A percentile compares a stretch with the other conserved stretches of the same genome.
phyloP scores from a whole-genome alignment of 2,888 invertebrate species.

The Synanthedon andrenaeformis region DNA sequence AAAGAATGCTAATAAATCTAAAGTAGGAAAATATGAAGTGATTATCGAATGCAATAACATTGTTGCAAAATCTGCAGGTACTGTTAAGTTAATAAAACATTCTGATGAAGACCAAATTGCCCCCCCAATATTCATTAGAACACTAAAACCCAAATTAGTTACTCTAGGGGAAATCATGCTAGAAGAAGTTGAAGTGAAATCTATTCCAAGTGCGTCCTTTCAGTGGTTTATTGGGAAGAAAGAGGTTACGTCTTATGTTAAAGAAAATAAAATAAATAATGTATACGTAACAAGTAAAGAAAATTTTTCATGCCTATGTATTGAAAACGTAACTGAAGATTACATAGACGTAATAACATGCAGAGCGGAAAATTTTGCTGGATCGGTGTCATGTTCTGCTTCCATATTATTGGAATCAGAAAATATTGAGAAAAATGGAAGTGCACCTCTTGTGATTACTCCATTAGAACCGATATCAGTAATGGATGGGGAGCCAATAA shows the following conservation, averaged over 20 bases:
- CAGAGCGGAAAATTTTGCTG: conserved; percentile 89
- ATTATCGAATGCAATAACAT: conserved; percentile 82
- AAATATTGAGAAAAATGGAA: conserved; percentile 36
- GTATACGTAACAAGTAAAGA: conserved; percentile 78
- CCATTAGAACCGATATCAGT: conserved; percentile 80
- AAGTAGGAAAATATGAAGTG: conserved; percentile 90
- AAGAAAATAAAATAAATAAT: conserved; percentile 74
- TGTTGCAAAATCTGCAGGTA: conserved; percentile 83
- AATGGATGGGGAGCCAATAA: conserved; percentile 91
- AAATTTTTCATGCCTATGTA: conserved; percentile 83
- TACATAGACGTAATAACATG: conserved; percentile 85
- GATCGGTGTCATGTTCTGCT: conserved; percentile 89
- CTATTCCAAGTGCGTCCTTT: conserved; percentile 84
- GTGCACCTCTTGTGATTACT: conserved; percentile 80
- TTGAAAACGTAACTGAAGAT: conserved; percentile 78
- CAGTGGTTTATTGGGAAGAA: conserved; percentile 86
- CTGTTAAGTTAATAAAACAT: conserved; percentile 79
- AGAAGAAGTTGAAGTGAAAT: conserved; percentile 81
- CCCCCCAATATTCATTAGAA: conserved; percentile 80
- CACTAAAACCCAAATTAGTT: conserved; percentile 77
- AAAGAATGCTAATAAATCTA: conserved; percentile 76
- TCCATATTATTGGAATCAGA: conserved; percentile 74
- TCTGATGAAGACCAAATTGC: conserved; percentile 71
- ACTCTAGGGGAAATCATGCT: conserved; percentile 81
- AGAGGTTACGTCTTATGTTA: conserved; percentile 70